A percentile compares a stretch with the other conserved stretches of the same genome.
Evolutionary conservation across 2,888 invertebrate species (phyloP).

Genomic region (Rhagonycha lutea): DNA sequence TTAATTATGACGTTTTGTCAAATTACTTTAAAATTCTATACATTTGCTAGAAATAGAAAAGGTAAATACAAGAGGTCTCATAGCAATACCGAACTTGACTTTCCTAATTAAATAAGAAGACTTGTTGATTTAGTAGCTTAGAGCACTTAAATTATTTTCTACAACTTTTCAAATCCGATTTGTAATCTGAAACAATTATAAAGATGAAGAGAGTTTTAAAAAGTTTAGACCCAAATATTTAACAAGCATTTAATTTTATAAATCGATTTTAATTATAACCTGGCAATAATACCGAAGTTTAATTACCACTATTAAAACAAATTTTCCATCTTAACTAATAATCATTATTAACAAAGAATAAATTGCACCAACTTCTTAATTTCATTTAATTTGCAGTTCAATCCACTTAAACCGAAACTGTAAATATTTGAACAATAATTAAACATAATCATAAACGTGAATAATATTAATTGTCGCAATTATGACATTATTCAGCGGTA

Average conservation of each 20-base stretch:
- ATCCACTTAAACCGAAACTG: neutral
- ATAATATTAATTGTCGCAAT: too few species aligned
- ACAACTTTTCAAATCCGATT: neutral
- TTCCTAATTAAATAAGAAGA: neutral
- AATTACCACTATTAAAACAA: neutral
- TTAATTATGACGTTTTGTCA: neutral
- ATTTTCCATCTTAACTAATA: neutral
- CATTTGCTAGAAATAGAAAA: neutral
- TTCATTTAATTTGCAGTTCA: neutral
- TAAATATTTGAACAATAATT: too few species aligned
- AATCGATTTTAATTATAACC: neutral
- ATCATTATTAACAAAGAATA: neutral
- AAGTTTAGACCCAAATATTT: neutral
- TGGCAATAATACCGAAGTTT: neutral
- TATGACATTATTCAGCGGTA: too few species aligned
- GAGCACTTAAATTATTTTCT: neutral
- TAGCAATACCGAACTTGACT: neutral
- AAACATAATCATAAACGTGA: too few species aligned
- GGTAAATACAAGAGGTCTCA: neutral
- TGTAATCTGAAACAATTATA: neutral
- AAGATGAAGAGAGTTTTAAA: neutral
- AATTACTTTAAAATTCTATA: neutral
- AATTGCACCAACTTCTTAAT: neutral
- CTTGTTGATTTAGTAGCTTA: neutral
- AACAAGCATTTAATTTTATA: neutral